Evolutionary conservation across 2,113 vertebrate genomes (phyloP), one percentile per base, ranked within the genome.

Genomic region (Pyrgilauda ruficollis): DNA sequence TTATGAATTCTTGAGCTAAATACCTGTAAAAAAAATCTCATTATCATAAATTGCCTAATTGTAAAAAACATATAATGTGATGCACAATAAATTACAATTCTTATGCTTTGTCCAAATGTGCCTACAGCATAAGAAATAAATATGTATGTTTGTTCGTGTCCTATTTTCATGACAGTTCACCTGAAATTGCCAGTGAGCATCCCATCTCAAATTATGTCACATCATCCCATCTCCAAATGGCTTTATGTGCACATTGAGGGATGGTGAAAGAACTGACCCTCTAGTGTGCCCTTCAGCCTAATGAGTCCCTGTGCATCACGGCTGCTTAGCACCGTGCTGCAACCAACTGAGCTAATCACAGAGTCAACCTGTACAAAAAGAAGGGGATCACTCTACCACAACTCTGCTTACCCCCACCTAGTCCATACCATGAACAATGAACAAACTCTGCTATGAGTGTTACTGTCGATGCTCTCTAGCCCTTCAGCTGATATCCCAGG

Each of bases 241-340:
- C 35, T 88, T 90, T 63, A 86, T 81, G 56, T 78, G 82, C 68
- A 78, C 47, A 77, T n/a, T 86, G 79, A 88, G 79, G 91, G 39
- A 92, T 84, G 90, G 80, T 84, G 93, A 91, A 89, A 78, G 86
- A 91, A 82, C 56, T 91, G 89, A 93, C 80, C 77, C 93, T 93
- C 47, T 44, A 90, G 79, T 1, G 0, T 84, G 87, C 84, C 85
- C 84, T 90, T 89, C 67, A 80, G 87, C 74, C 89, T 89, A 89
- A 83, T 30, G 70, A 91, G 81, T 84, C 67, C 70, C 2, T 83
- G 67, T 55, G 84, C 75, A 88, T 44, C 87, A 74, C 0, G 94
- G 87, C 75, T 87, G 87, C 87, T 83, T 6, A 39, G 59, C 59
- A 13, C 17, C 35, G 19, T 19, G 35, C 35, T 62, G 35, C 19